phyloP scores from a whole-genome alignment of 2,113 vertebrate genomes.

The Cynoglossus semilaevis region DNA sequence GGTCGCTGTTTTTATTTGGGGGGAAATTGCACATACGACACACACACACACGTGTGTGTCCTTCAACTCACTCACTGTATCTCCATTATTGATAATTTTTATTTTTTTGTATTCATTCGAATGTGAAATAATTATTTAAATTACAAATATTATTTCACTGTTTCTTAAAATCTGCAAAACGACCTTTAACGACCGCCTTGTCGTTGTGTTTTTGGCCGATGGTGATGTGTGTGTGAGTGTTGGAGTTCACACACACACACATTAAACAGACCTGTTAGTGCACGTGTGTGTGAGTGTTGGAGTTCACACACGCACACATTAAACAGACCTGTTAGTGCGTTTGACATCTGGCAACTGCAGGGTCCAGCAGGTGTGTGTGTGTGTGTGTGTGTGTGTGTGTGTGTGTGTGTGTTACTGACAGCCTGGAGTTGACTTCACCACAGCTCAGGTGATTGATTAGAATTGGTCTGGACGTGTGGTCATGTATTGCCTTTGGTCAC shows the following conservation, averaged over 20 bases:
- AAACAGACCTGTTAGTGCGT: conserved; percentile 64
- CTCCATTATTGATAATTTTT: too few relatives aligned
- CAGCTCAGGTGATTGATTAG: conserved; percentile 73
- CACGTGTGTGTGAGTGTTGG: conserved; percentile 11
- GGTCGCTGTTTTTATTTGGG: not conserved
- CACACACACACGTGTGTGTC: too few relatives aligned
- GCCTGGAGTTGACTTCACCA: conserved; percentile 72
- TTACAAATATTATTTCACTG: too few relatives aligned
- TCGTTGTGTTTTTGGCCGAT: too few relatives aligned
- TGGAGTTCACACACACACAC: conserved; percentile 28
- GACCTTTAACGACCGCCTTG: too few relatives aligned
- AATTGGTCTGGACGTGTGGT: conserved; percentile 65
- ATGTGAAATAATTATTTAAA: too few relatives aligned
- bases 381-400: conserved; percentile 15
- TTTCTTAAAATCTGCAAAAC: too few relatives aligned
- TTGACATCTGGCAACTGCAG: conserved; percentile 79
- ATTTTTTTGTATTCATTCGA: too few relatives aligned
- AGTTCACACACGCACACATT: conserved; percentile 31
- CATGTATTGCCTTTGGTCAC: conserved; percentile 61
- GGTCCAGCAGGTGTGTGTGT: conserved; percentile 71
- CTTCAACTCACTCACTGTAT: too few relatives aligned
- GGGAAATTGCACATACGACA: too few relatives aligned
- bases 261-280: conserved; percentile 57
- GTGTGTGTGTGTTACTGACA: conserved; percentile 37
- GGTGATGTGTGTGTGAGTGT: too few relatives aligned